Evolutionary conservation across 2,888 invertebrate genomes (phyloP), one percentile per base, ranked within the genome.

Genomic region (Drosophila pseudotakahashii): DNA sequence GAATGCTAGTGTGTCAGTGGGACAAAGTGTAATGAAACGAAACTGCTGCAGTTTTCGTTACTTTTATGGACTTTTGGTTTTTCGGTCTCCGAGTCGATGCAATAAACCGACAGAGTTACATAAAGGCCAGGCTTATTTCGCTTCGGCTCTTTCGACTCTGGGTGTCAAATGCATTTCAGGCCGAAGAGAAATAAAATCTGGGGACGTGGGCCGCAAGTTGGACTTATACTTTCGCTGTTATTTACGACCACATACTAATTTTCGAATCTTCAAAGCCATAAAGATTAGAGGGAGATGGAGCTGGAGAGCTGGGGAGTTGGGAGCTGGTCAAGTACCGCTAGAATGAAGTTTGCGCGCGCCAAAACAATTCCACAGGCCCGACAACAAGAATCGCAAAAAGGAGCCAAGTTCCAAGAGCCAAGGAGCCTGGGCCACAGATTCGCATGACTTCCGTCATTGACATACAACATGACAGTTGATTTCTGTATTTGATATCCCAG

Each of bases 391-490:
- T 44, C 36, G 34, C 37, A 47, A 45, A 32, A 58, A 67, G 57
- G 37, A 53, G 34, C 42, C 39, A 58, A 55, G 47, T 14, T 14
- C 14, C 1, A 26, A n/a, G 14, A 14, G 45, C 26, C 26, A n/a
- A 30, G 30, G 30, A 30, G 30, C 30, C 30, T 30, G 30, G 60
- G 50, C 52, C 68, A 71, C 62, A 75, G 72, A 77, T 76, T 79
- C 73, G 72, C 68, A 52, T 74, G 73, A 85, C 90, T 90, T 90
- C 89, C 89, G 90, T 90, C 90, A 90, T 89, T 90, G 87, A 79
- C 89, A 81, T 86, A 85, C 88, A 89, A 89, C 89, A 89, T 89
- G 89, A 89, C 89, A 89, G 88, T 88, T 90, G 90, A 89, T 90
- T 90, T 90, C 80, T 89, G 83, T 89, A 88, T 86, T 88, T 84